Base-by-base conservation (phyloP, 2,888 invertebrate genomes). In the Clepsis dumicolana region DNA sequence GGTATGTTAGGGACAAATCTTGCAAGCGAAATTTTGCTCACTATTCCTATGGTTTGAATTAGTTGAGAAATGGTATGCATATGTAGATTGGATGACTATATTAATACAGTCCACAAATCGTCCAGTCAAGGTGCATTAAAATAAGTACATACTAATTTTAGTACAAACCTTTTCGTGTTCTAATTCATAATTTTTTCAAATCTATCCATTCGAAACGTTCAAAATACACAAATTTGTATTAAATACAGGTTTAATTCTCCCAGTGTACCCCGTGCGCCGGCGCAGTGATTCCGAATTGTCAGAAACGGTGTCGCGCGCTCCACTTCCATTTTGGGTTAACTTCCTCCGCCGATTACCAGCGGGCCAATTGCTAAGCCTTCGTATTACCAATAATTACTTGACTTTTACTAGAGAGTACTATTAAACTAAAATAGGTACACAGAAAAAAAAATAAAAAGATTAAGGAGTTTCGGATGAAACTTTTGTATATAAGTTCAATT, bases 291-390 rank as follows among this genome's bases (percentile, higher is more conserved):
- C 75, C 71, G 72, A 75, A 74, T 74, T 66, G 70, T 71, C 75
- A 75, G 72, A 66, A 77, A 70, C 72, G 68, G 73, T 73, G 77
- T 71, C 73, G 71, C 74, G 70, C 83, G 83, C 82, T 84, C 84
- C 77, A 83, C 78, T 84, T 83, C 74, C 79, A 81, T 80, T 84
- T 75, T 73, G 73, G 81, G 83, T 80, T 77, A 80, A 50, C 72
- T 70, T 68, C 60, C 53, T 64, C 41, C 60, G 71, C 66, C 62
- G 67, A 60, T 65, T 65, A 25, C 63, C 56, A 21, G 64, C 35
- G 57, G 60, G 41, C 54, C 52, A 65, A 53, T 59, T 71, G 16
- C 54, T 41, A 70, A 65, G 61, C 70, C 69, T 69, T 54, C 61
- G 25, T 62, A 44, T 67, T 52, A 56, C 24, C 48, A 56, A 48